Conservation (phyloP, 2,888 invertebrate species). For the Athalia circularis region DNA sequence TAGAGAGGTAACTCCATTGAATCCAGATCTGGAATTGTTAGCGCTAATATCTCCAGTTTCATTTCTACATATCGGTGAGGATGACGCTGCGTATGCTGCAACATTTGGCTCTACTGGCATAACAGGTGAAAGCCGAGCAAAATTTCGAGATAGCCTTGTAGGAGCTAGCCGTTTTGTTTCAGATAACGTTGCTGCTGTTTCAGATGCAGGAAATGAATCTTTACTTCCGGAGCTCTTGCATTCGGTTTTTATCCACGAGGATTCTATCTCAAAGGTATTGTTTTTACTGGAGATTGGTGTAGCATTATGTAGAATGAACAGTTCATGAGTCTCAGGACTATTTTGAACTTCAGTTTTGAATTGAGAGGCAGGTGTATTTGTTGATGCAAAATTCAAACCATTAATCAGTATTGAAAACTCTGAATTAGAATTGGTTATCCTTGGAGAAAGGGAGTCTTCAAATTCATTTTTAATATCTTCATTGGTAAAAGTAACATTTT, state of each 20-base stretch:
- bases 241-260: too few relatives aligned
- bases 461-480: conserved; percentile 49
- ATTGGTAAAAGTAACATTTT: conserved; percentile 34
- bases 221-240: not conserved
- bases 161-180: conserved; percentile 3
- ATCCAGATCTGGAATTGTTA: not conserved
- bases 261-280: conserved; percentile 40
- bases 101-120: conserved; percentile 21
- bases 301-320: not conserved
- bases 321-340: conserved; percentile 27
- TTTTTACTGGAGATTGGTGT: conserved; percentile 22
- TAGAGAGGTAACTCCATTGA: not conserved
- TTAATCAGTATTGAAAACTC: conserved; percentile 64
- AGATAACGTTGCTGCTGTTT: not conserved
- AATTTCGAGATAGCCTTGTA: conserved; percentile 38
- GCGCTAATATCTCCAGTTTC: not conserved
- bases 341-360: conserved; percentile 33
- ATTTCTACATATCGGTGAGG: conserved; percentile 17
- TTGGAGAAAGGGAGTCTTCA: conserved; percentile 59
- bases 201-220: not conserved
- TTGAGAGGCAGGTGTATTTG: conserved; percentile 48
- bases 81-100: not conserved
- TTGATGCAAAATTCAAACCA: conserved; percentile 61
- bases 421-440: conserved; percentile 40
- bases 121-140: conserved; percentile 40